Percentiles rank a stretch among this genome's conserved stretches.
Conservation (phyloP, 1,140 invertebrate species). For the Papilio machaon region DNA sequence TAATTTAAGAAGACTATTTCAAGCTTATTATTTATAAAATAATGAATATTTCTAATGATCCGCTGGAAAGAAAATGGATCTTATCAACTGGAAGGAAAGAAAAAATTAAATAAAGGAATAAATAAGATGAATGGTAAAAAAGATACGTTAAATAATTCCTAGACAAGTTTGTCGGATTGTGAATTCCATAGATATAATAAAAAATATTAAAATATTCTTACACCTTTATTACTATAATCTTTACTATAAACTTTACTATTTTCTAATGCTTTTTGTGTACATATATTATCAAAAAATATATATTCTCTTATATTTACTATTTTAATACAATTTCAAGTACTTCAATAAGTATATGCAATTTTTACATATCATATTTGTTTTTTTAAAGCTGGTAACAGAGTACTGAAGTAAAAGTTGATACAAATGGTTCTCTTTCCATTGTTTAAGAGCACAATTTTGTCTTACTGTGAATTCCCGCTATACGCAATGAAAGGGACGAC, state of each 20-base stretch:
- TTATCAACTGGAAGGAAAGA: background rate
- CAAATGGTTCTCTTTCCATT: background rate
- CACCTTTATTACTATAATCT: background rate
- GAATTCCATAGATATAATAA: too few relatives aligned
- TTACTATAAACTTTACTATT: background rate
- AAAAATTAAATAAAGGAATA: background rate
- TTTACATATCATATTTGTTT: too few relatives aligned
- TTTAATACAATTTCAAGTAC: too few relatives aligned
- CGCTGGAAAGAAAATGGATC: conserved; percentile 1
- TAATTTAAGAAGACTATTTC: background rate
- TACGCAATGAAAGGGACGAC: too few relatives aligned
- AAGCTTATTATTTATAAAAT: background rate
- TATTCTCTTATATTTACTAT: too few relatives aligned
- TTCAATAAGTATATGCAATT: too few relatives aligned
- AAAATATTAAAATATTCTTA: too few relatives aligned
- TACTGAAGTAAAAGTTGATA: background rate
- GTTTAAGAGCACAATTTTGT: background rate
- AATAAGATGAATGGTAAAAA: background rate
- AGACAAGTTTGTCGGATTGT: too few relatives aligned
- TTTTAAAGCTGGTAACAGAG: too few relatives aligned
- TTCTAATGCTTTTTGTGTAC: background rate
- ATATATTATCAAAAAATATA: too few relatives aligned
- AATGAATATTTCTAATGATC: background rate
- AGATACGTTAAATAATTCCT: background rate
- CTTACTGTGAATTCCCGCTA: background rate